Conservation (phyloP, 2,113 vertebrate species). For the Sorex fumeus region DNA sequence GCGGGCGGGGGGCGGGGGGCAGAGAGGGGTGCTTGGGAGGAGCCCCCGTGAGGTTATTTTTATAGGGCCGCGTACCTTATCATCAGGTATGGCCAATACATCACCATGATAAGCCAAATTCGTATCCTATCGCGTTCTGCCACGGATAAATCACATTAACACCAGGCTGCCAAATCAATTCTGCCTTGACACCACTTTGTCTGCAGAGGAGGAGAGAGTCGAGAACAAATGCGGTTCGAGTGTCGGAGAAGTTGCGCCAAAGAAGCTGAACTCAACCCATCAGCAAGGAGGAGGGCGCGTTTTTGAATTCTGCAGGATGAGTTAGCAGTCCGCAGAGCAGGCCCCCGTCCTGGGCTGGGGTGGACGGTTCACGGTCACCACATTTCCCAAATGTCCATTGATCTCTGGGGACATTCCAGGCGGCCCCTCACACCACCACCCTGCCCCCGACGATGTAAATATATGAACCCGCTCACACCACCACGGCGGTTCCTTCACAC, state of each 20-base stretch:
- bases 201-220: neutral
- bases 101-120: conserved; percentile 41
- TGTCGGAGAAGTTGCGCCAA: conserved; percentile 15
- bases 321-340: neutral
- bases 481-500: neutral
- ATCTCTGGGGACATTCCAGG: conserved; percentile 58
- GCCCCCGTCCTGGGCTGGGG: neutral
- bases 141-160: neutral
- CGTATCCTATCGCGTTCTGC: conserved; percentile 33
- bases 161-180: conserved; percentile 38
- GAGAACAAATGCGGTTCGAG: conserved; percentile 44
- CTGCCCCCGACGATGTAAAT: neutral
- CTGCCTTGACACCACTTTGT: conserved; percentile 58
- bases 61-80: conserved; percentile 46
- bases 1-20: neutral
- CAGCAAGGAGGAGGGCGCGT: neutral
- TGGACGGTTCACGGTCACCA: neutral
- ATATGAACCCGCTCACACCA: neutral
- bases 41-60: conserved; percentile 68
- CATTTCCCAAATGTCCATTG: conserved; percentile 75
- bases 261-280: conserved; percentile 50
- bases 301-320: neutral
- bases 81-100: conserved; percentile 44
- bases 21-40: neutral
- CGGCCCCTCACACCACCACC: conserved; percentile 21